Base-by-base conservation (phyloP, 2,888 invertebrate species). In the Cosmia pyralina region DNA sequence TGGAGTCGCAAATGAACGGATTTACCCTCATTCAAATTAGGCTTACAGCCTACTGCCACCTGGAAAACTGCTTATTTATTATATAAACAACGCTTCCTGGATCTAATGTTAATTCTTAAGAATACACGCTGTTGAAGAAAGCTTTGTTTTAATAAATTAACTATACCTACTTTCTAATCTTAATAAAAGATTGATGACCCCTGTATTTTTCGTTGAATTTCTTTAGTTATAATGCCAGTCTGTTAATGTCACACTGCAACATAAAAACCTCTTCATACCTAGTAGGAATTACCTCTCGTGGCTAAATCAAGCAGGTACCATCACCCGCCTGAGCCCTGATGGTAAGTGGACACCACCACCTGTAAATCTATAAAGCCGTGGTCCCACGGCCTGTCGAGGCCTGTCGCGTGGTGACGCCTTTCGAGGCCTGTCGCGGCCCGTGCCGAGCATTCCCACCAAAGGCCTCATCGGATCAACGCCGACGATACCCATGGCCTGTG, bases 11-110 rank as follows among this genome's bases (percentile, higher is more conserved):
- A 93, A 92, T 92, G 90, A 92, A 91, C 88, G 90, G 92, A 92
- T 92, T 93, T 91, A 89, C 89, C 89, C 90, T 89, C 90, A 91
- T 93, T 92, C 89, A 92, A 93, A 92, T 93, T 91, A 91, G 88
- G 89, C 89, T 92, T 88, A 91, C 85, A 79, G 85, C 81, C 87
- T 88, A 86, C 88, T 88, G 84, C 83, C 87, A 87, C 85, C 89
- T 89, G 89, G 83, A 90, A 88, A 84, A 83, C 77, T 82, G 77
- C 78, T 82, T 87, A 87, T 87, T 88, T 85, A 87, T 85, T 79
- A 75, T 73, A 77, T 84, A 87, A 86, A 86, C 85, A 86, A 68
- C 70, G 73, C 68, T 74, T 75, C 75, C 69, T 69, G 66, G 58
- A 63, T 69, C 68, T 74, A 22, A 69, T 75, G 68, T 68, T 77